A percentile compares a stretch with the other conserved stretches of the same genome.
Evolutionary conservation across 2,797 vertebrate genomes (phyloP).

Genomic region (Lepilemur septentrionalis): DNA sequence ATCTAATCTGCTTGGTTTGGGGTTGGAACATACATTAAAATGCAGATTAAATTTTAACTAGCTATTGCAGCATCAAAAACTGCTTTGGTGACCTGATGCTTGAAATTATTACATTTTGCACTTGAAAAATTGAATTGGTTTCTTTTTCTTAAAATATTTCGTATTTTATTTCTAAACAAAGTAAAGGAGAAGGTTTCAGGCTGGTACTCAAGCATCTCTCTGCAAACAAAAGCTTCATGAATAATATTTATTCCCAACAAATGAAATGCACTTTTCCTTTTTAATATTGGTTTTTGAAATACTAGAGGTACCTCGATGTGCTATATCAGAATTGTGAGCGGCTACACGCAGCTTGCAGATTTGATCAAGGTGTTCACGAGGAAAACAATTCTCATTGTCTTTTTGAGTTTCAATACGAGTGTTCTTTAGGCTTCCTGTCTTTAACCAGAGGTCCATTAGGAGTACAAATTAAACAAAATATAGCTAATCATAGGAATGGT

Average conservation of each 20-base stretch:
- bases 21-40: slow-evolving; percentile 25
- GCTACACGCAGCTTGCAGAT: neutral
- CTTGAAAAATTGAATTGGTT: slow-evolving; percentile 50
- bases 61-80: slow-evolving; percentile 27
- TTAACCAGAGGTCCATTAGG: neutral
- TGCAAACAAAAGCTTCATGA: slow-evolving; percentile 60
- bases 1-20: neutral
- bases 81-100: slow-evolving; percentile 43
- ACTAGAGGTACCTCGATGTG: neutral
- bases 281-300: slow-evolving; percentile 5
- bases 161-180: slow-evolving; percentile 51
- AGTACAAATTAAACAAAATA: neutral
- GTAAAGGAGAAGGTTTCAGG: slow-evolving; percentile 1
- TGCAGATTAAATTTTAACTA: slow-evolving; percentile 58
- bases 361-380: neutral
- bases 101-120: slow-evolving; percentile 43
- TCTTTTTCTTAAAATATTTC: slow-evolving; percentile 5
- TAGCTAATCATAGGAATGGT: neutral
- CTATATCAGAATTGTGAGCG: neutral
- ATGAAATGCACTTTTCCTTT: slow-evolving; percentile 28
- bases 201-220: slow-evolving; percentile 33
- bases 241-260: slow-evolving; percentile 57
- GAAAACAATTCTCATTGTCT: neutral
- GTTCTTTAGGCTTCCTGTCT: neutral
- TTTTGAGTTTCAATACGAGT: neutral